These are phyloP conservation scores for Dipus sagitta DNA, from an alignment of 2,797 vertebrate genomes.

Conservation along the genomic window DNA sequence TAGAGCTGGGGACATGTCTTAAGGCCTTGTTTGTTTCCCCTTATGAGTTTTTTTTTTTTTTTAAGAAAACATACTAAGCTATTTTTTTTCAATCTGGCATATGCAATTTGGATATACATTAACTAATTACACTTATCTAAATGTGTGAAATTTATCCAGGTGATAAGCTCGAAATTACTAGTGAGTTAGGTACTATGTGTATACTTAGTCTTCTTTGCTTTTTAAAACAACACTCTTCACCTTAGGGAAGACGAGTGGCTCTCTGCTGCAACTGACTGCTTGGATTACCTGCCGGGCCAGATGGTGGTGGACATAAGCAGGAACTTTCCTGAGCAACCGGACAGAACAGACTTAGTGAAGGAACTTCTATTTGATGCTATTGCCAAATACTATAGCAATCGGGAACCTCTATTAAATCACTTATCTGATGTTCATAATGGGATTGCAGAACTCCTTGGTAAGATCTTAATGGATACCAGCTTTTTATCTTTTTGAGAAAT, in stretches of 20 bases:
- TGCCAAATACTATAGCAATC: constrained; percentile 92
- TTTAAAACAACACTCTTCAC: constrained; percentile 15
- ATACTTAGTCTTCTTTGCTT: constrained; percentile 32
- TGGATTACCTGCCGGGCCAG: constrained; percentile 96
- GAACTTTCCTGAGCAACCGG: constrained; percentile 91
- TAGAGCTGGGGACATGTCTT: no score
- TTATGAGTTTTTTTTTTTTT: no score
- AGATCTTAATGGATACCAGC: neutral
- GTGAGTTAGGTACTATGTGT: constrained; percentile 14
- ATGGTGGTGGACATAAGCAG: constrained; percentile 96
- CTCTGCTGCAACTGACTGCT: constrained; percentile 94
- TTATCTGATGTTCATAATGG: constrained; percentile 95
- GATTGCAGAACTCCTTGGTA: constrained; percentile 96
- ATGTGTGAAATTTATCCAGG: constrained; percentile 26
- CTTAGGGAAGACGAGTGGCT: constrained; percentile 96
- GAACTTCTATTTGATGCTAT: constrained; percentile 93
- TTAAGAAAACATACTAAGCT: neutral
- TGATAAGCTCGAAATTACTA: constrained; percentile 36
- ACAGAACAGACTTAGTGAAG: constrained; percentile 92
- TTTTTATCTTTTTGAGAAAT: constrained; percentile 52
- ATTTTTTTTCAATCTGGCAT: neutral
- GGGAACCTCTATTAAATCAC: constrained; percentile 94
- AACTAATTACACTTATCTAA: constrained; percentile 2
- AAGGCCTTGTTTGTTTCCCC: no score
- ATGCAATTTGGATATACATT: neutral